Evolutionary conservation across 2,888 invertebrate species (phyloP).

Genomic region (Lithophane semibrunnea): DNA sequence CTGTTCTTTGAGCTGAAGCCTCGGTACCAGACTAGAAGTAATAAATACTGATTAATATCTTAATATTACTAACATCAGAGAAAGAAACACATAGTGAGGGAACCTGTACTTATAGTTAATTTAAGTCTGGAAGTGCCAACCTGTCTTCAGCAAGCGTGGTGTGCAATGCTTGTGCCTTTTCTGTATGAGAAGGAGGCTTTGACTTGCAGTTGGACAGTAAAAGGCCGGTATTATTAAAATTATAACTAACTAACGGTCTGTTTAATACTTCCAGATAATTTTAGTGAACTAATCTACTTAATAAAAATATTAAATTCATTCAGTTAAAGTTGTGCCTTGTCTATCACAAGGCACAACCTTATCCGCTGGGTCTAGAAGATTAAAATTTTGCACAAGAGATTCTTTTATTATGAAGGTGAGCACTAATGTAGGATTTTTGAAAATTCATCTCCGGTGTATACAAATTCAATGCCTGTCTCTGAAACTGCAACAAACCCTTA

Average conservation of each 20-base stretch:
- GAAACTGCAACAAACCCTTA: neutral
- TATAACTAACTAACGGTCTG: too few species aligned
- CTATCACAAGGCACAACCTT: neutral
- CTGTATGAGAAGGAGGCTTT: too few species aligned
- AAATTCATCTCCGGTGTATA: neutral
- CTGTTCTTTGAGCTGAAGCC: constrained; percentile 94
- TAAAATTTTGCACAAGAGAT: neutral
- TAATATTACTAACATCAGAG: neutral
- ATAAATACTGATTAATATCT: neutral
- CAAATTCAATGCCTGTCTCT: neutral
- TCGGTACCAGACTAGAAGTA: constrained; percentile 94
- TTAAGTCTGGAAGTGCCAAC: too few species aligned
- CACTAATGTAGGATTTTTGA: neutral
- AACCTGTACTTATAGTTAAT: too few species aligned
- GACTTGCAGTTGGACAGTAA: too few species aligned
- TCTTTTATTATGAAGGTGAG: neutral
- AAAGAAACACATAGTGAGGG: too few species aligned
- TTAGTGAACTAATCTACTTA: neutral
- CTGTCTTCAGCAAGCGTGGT: too few species aligned
- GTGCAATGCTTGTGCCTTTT: too few species aligned
- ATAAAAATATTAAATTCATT: neutral
- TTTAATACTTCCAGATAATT: neutral
- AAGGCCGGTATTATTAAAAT: too few species aligned
- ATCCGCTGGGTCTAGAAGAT: neutral
- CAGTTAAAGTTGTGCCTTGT: neutral